phyloP scores from a whole-genome alignment of 2,113 vertebrate genomes.

The Tringa solitaria region DNA sequence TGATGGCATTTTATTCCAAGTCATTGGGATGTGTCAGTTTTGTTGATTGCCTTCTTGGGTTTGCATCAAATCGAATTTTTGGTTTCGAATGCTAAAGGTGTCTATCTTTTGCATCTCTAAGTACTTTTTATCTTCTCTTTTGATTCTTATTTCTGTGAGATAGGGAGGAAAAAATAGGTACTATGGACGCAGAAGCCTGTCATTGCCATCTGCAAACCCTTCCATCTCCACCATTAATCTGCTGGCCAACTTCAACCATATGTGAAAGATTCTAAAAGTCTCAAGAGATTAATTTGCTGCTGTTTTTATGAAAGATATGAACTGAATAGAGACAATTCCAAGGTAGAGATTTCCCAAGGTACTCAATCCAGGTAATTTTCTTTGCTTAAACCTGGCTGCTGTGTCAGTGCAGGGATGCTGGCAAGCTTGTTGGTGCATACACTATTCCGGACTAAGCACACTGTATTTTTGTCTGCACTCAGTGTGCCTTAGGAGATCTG shows the following conservation, averaged over 20 bases:
- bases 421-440: background rate
- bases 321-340: background rate
- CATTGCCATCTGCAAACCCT: background rate
- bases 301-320: background rate
- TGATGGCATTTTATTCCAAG: background rate
- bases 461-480: background rate
- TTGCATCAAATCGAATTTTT: background rate
- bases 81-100: background rate
- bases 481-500: too few relatives aligned
- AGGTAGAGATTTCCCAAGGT: background rate
- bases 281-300: background rate
- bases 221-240: background rate
- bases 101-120: background rate
- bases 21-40: background rate
- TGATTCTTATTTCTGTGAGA: background rate
- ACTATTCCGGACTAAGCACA: background rate
- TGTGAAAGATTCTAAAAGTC: background rate
- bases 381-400: background rate
- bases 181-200: background rate
- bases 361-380: background rate
- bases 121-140: background rate
- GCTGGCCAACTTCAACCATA: background rate
- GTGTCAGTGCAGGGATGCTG: background rate
- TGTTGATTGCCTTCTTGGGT: background rate
- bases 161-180: background rate